Base-by-base conservation (phyloP, 2,888 invertebrate species). In the Eupeodes luniger region DNA sequence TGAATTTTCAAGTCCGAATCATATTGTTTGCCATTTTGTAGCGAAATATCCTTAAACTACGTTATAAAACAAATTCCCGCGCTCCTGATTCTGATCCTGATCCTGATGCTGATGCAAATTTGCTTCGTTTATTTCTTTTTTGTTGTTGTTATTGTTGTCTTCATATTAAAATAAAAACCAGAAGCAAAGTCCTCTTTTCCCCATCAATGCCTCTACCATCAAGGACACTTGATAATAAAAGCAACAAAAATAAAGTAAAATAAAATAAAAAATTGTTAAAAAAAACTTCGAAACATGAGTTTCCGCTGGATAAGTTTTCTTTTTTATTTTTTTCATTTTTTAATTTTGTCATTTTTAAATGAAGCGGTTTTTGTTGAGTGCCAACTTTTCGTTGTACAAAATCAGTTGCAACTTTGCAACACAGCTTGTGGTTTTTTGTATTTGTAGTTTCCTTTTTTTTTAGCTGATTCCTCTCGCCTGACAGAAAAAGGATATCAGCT, bases 11-110 rank as follows among this genome's bases (percentile, higher is more conserved):
- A 83, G 79, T 80, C 79, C 53, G 57, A 76, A 70, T 83, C 86
- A 70, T 79, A 82, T 79, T 86, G 83, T 64, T 79, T 51, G 75
- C 79, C 79, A 83, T 83, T 40, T 86, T 83, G 78, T 61, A 75
- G 47, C 75, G 69, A 75, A 83, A 82, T 75, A 78, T 74, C 82
- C 78, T 75, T 69, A 69, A 86, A 70, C 44, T 40, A 44, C 14
- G 53, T n/a, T 53, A 53, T 66, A 27, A 66, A 64, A 67, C 16
- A 67, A 67, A 69, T 69, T 53, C 40, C 40, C 44, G 44, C 49
- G 47, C 16, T 64, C n/a, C 19, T 44, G 27, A 27, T 27, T 27
- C 27, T 27, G 27, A 27, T 27, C 27, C 27, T 27, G 27, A 27
- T 27, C 27, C 27, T 27, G 27, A 27, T 27, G 27, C 27, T 27